phyloP scores from a whole-genome alignment of 2,888 invertebrate species.

The Toxonevra muliebris region DNA sequence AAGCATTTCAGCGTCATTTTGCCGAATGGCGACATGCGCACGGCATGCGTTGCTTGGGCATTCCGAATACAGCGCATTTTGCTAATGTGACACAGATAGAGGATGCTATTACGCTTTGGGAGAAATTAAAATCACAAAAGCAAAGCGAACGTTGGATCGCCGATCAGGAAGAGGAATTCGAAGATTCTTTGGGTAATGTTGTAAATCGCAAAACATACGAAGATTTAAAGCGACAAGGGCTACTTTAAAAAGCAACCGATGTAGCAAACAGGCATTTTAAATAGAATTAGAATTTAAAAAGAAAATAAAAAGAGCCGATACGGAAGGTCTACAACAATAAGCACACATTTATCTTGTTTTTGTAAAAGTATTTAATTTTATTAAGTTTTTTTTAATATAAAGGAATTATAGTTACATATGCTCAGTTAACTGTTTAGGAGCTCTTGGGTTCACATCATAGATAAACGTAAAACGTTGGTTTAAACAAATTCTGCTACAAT shows the following conservation, averaged over 20 bases:
- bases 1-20: constrained; percentile 99
- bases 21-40: constrained; percentile 91
- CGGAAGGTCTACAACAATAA: neutral
- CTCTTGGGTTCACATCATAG: too few relatives aligned
- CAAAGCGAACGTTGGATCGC: constrained; percentile 96
- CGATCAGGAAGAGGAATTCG: constrained; percentile 97
- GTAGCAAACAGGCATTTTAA: too few relatives aligned
- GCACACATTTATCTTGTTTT: neutral
- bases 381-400: constrained; percentile 11
- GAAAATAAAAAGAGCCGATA: constrained; percentile 2
- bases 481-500: constrained; percentile 51
- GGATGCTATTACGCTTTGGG: constrained; percentile 97
- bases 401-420: neutral
- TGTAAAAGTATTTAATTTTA: constrained; percentile 11
- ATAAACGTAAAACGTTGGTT: neutral
- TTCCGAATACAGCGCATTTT: constrained; percentile 99
- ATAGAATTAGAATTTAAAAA: neutral
- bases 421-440: too few relatives aligned
- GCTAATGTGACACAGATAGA: constrained; percentile 99
- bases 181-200: constrained; percentile 98
- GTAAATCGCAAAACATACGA: constrained; percentile 98
- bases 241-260: constrained; percentile 72
- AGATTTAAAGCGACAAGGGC: constrained; percentile 97
- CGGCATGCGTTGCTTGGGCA: constrained; percentile 98
- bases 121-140: constrained; percentile 94